These are phyloP conservation scores for Masnerella sp. DNA, from an alignment of 2,888 invertebrate species.

Conservation along the genomic window DNA sequence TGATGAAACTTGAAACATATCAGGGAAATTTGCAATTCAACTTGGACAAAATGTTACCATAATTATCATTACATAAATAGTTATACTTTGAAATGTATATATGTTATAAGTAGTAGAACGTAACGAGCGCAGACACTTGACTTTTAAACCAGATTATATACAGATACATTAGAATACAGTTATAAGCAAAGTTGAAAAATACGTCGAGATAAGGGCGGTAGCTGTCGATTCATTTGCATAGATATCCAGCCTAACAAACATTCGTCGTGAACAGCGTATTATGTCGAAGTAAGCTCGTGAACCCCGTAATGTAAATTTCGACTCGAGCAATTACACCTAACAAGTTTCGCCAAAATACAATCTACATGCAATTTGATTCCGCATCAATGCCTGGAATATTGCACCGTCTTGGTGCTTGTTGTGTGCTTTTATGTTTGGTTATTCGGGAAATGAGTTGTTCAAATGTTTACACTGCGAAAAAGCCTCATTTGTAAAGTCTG, in stretches of 20 bases:
- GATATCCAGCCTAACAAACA: conserved; percentile 32
- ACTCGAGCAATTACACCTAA: conserved; percentile 27
- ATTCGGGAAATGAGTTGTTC: too few species aligned
- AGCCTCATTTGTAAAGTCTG: too few species aligned
- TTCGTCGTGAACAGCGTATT: conserved; percentile 14
- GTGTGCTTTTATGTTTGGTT: too few species aligned
- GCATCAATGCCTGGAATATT: too few species aligned
- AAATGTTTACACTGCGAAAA: too few species aligned
- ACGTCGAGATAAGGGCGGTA: conserved; percentile 10
- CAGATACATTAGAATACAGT: conserved; percentile 14
- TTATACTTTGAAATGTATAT: too few species aligned
- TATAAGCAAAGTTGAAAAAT: conserved; percentile 30
- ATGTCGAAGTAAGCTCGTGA: conserved; percentile 17
- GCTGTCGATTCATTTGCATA: conserved; percentile 41
- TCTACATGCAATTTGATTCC: conserved; percentile 1
- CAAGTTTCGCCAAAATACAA: conserved; percentile 27
- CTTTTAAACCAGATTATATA: conserved; percentile 18
- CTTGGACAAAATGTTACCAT: too few species aligned
- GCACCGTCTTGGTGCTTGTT: too few species aligned
- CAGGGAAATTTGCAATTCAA: too few species aligned
- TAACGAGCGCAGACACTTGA: conserved; percentile 2
- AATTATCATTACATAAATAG: too few species aligned
- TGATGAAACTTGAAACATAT: too few species aligned
- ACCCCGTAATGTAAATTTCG: conserved; percentile 25
- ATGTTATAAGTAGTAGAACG: too few species aligned